Percentiles rank a stretch among this genome's conserved stretches.
Conservation (phyloP, 2,113 vertebrate species). For the Spermophilus dauricus region DNA sequence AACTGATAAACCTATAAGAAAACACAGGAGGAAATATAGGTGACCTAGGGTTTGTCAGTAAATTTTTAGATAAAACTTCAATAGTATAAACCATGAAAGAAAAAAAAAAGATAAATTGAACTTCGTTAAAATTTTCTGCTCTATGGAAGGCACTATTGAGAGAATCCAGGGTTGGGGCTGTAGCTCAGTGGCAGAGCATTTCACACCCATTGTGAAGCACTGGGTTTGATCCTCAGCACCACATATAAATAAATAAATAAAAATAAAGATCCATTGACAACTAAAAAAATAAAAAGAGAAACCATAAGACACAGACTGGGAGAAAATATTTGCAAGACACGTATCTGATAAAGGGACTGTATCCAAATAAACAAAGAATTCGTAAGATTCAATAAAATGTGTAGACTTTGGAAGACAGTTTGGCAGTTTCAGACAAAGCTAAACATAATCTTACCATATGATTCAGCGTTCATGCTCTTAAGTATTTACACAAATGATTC, state of each 20-base stretch:
- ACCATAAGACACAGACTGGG: not conserved
- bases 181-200: too few relatives aligned
- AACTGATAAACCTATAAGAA: not conserved
- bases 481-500: constrained; percentile 16
- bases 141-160: not conserved
- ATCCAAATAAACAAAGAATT: not conserved
- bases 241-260: too few relatives aligned
- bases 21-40: not conserved
- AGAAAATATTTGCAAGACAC: not conserved
- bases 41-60: not conserved
- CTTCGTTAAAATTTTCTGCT: not conserved
- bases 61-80: not conserved
- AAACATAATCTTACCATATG: too few relatives aligned
- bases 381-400: not conserved
- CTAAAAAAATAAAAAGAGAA: not conserved
- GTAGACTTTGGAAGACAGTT: not conserved
- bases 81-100: not conserved
- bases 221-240: too few relatives aligned
- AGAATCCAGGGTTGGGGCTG: not conserved
- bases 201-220: too few relatives aligned
- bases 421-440: too few relatives aligned
- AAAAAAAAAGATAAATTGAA: not conserved
- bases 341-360: not conserved
- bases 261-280: too few relatives aligned
- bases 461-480: too few relatives aligned